phyloP scores from a whole-genome alignment of 2,888 invertebrate species.

The Lepidochrysops patricia region DNA sequence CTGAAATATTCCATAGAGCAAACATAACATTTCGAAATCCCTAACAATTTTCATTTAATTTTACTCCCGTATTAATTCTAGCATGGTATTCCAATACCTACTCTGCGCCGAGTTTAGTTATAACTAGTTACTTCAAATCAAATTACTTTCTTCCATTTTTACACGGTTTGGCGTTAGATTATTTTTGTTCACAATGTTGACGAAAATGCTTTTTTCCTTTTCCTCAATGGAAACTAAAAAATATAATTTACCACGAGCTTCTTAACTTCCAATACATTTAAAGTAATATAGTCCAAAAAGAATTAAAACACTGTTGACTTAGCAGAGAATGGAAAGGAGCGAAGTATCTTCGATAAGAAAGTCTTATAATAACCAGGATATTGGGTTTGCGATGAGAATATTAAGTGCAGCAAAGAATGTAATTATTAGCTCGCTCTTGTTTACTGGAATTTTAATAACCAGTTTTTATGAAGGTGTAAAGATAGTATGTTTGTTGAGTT shows the following conservation, averaged over 20 bases:
- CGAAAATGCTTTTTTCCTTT: too few species aligned
- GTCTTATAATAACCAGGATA: conserved; percentile 25
- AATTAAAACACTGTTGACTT: neutral
- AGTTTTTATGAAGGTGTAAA: neutral
- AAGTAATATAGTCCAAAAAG: too few species aligned
- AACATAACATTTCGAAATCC: neutral
- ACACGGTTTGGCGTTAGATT: too few species aligned
- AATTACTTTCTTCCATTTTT: too few species aligned
- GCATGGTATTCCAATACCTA: neutral
- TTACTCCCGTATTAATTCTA: neutral
- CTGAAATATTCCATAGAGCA: neutral
- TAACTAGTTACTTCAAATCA: neutral
- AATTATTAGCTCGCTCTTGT: conserved; percentile 14
- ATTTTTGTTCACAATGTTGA: too few species aligned
- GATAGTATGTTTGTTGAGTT: too few species aligned
- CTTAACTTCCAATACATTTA: too few species aligned
- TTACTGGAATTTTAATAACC: neutral
- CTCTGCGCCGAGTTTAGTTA: neutral
- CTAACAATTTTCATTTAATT: conserved; percentile 1
- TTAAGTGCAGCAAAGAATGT: conserved; percentile 20
- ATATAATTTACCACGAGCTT: too few species aligned
- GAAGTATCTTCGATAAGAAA: conserved; percentile 15
- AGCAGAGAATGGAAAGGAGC: conserved; percentile 16
- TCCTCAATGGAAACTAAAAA: too few species aligned
- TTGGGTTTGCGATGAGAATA: conserved; percentile 26